Percentiles rank a stretch among this genome's conserved stretches.
phyloP scores from a whole-genome alignment of 2,797 vertebrate genomes.

The Eleutherodactylus coqui region DNA sequence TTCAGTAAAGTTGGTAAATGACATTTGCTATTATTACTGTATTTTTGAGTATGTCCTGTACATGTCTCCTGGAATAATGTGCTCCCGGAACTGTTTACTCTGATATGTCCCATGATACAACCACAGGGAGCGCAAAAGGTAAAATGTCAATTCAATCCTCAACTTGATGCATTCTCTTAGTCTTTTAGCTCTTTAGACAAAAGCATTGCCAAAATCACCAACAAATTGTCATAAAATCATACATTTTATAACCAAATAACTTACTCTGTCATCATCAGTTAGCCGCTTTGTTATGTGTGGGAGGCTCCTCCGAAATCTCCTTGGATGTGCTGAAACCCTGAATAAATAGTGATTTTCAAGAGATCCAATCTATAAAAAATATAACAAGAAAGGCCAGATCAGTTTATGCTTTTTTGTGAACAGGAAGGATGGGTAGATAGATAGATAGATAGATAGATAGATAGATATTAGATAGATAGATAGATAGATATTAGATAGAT shows the following conservation, averaged over 20 bases:
- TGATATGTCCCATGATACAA: neutral
- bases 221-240: neutral
- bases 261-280: constrained; percentile 91
- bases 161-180: neutral
- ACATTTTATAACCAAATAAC: constrained; percentile 52
- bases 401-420: neutral
- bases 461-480: too few species aligned
- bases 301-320: constrained; percentile 88
- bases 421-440: too few species aligned
- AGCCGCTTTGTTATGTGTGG: constrained; percentile 88
- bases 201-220: neutral
- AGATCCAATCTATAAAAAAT: constrained; percentile 88
- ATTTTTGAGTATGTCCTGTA: neutral
- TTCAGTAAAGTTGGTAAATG: too few species aligned
- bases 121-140: neutral
- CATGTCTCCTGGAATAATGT: neutral
- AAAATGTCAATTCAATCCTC: neutral
- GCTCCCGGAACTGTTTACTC: neutral
- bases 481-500: too few species aligned
- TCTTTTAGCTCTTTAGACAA: neutral
- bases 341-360: constrained; percentile 95
- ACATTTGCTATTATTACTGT: neutral
- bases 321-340: constrained; percentile 86
- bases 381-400: neutral
- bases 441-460: too few species aligned